Evolutionary conservation across 2,113 vertebrate genomes (phyloP).

Genomic region (Pardalotus punctatus): DNA sequence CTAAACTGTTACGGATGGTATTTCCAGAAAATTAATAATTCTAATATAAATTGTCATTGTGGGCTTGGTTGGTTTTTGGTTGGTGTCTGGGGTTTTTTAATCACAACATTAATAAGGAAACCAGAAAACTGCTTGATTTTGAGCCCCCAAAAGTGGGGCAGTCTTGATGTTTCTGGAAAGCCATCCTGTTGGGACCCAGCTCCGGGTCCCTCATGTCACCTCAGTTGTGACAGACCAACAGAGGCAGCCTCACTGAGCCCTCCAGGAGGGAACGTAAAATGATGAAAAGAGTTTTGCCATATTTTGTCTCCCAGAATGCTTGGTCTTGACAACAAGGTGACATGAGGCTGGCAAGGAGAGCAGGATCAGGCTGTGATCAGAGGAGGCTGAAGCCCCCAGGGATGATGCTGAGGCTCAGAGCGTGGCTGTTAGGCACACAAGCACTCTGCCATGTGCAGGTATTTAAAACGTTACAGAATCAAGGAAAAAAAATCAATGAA

Average conservation of each 20-base stretch:
- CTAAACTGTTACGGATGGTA: neutral
- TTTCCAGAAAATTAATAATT: neutral
- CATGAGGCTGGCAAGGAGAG: neutral
- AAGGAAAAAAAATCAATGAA: accelerated
- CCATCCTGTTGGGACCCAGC: neutral
- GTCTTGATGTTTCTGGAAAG: neutral
- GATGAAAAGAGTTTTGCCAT: neutral
- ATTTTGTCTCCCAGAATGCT: neutral
- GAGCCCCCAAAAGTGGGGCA: neutral
- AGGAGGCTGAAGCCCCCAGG: neutral
- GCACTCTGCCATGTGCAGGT: neutral
- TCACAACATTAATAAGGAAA: neutral
- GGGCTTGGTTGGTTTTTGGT: neutral
- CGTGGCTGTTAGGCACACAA: neutral
- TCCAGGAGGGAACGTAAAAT: neutral
- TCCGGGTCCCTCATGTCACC: neutral
- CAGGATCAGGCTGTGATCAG: neutral
- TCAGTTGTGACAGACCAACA: neutral
- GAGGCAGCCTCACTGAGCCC: neutral
- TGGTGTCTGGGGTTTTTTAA: neutral
- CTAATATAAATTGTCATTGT: neutral
- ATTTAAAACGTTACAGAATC: neutral
- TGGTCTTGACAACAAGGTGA: neutral
- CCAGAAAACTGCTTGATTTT: neutral
- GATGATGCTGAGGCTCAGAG: neutral